These are phyloP conservation scores for Oryzias melastigma DNA, from an alignment of 2,113 vertebrate species.

Conservation along the genomic window DNA sequence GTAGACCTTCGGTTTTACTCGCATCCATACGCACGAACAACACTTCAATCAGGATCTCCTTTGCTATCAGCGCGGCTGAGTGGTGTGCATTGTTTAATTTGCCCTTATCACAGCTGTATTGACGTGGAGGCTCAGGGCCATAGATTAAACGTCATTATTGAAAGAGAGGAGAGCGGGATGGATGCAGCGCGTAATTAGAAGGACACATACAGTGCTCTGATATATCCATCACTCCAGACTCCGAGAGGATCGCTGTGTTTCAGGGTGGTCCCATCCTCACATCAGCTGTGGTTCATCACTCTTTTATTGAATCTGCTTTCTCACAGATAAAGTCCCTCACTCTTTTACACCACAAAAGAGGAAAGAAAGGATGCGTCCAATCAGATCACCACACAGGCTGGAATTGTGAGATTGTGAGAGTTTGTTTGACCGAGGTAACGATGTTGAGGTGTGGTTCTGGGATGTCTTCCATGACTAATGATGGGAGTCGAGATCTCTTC, in stretches of 20 bases:
- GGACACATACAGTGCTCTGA: constrained; percentile 51
- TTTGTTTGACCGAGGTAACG: constrained; percentile 45
- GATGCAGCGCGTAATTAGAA: constrained; percentile 65
- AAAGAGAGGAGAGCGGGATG: constrained; percentile 65
- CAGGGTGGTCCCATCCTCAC: constrained; percentile 41
- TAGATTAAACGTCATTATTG: constrained; percentile 69
- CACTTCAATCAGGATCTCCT: constrained; percentile 42
- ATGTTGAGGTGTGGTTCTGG: constrained; percentile 38
- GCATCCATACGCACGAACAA: constrained; percentile 2
- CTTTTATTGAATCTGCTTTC: constrained; percentile 41
- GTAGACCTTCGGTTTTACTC: constrained; percentile 14
- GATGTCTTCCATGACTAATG: constrained; percentile 52
- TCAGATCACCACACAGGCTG: too few relatives aligned
- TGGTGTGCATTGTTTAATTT: constrained; percentile 54
- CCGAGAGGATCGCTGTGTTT: background rate
- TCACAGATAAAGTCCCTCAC: constrained; percentile 2
- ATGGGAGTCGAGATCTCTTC: constrained; percentile 26
- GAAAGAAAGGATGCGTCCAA: too few relatives aligned
- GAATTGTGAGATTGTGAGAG: too few relatives aligned
- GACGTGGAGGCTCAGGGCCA: constrained; percentile 42
- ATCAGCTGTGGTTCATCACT: constrained; percentile 54
- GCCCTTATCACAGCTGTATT: constrained; percentile 52
- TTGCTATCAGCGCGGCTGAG: constrained; percentile 41
- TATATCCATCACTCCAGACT: constrained; percentile 58
- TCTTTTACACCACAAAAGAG: background rate